Percentiles rank a stretch among this genome's conserved stretches.
Evolutionary conservation across 2,113 vertebrate genomes (phyloP).

Genomic region (Sebastes fasciatus): DNA sequence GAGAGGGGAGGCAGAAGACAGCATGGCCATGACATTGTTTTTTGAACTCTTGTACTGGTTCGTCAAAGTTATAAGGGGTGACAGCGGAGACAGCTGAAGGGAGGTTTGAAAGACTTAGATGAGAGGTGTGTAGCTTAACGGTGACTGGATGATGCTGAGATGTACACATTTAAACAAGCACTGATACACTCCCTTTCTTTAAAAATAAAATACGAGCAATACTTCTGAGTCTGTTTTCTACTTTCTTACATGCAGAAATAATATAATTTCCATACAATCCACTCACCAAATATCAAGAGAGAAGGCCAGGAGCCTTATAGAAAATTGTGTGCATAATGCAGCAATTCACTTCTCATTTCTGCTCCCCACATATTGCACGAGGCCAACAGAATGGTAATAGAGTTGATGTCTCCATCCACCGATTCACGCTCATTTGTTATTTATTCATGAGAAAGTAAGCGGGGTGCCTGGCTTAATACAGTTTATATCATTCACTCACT

Average conservation of each 20-base stretch:
- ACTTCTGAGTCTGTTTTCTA: slow-evolving; percentile 24
- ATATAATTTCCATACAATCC: slow-evolving; percentile 47
- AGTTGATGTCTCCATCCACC: slow-evolving; percentile 71
- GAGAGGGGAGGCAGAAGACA: slow-evolving; percentile 46
- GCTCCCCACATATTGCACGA: slow-evolving; percentile 52
- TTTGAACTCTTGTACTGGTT: slow-evolving; percentile 43
- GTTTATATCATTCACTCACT: slow-evolving; percentile 62
- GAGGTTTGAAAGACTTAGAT: slow-evolving; percentile 17
- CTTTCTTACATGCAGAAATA: slow-evolving; percentile 37
- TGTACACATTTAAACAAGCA: neutral
- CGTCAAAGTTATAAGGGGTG: slow-evolving; percentile 50
- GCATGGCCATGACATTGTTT: slow-evolving; percentile 51
- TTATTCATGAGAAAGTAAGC: slow-evolving; percentile 79
- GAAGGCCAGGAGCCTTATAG: slow-evolving; percentile 54
- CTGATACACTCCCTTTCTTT: neutral
- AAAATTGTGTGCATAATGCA: slow-evolving; percentile 70
- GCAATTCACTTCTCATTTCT: slow-evolving; percentile 74
- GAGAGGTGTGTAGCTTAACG: neutral
- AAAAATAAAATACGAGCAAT: neutral
- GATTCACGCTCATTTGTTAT: slow-evolving; percentile 72
- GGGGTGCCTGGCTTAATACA: slow-evolving; percentile 62
- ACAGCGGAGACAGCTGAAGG: slow-evolving; percentile 36
- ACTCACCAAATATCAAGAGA: slow-evolving; percentile 46
- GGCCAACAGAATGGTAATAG: slow-evolving; percentile 68
- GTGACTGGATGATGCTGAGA: slow-evolving; percentile 1